Evolutionary conservation across 2,797 vertebrate genomes (phyloP).

Genomic region (Selene dorsalis): DNA sequence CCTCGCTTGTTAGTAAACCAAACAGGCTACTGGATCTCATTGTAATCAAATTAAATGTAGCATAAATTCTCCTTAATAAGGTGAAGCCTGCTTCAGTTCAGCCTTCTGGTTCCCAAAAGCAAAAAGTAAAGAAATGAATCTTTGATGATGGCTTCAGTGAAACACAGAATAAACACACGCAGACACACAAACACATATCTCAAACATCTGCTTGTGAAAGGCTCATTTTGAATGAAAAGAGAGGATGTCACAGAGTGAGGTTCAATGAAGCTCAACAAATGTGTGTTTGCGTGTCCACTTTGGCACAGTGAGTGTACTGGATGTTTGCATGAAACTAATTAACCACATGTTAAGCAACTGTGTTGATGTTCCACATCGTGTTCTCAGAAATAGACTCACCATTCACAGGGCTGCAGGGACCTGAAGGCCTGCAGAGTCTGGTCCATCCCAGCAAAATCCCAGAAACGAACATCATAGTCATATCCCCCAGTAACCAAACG

Average conservation of each 20-base stretch:
- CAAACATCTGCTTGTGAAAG: slow-evolving; percentile 72
- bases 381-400: slow-evolving; percentile 82
- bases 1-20: slow-evolving; percentile 58
- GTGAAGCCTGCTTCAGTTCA: slow-evolving; percentile 72
- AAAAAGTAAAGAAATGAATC: slow-evolving; percentile 61
- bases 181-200: slow-evolving; percentile 65
- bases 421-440: slow-evolving; percentile 94
- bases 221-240: slow-evolving; percentile 70
- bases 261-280: slow-evolving; percentile 64
- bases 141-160: slow-evolving; percentile 68
- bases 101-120: slow-evolving; percentile 75
- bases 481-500: slow-evolving; percentile 95
- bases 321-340: slow-evolving; percentile 67
- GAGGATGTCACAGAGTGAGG: slow-evolving; percentile 63
- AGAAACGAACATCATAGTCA: slow-evolving; percentile 95
- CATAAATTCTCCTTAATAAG: slow-evolving; percentile 67
- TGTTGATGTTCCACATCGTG: slow-evolving; percentile 51
- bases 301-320: slow-evolving; percentile 46
- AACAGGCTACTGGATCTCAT: slow-evolving; percentile 61
- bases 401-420: slow-evolving; percentile 95
- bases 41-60: slow-evolving; percentile 80
- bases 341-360: slow-evolving; percentile 63
- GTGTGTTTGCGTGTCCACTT: slow-evolving; percentile 50
- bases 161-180: slow-evolving; percentile 65
- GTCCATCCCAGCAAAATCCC: slow-evolving; percentile 99